Conservation (phyloP, 2,797 vertebrate species). For the Gallinago nigripennis region DNA sequence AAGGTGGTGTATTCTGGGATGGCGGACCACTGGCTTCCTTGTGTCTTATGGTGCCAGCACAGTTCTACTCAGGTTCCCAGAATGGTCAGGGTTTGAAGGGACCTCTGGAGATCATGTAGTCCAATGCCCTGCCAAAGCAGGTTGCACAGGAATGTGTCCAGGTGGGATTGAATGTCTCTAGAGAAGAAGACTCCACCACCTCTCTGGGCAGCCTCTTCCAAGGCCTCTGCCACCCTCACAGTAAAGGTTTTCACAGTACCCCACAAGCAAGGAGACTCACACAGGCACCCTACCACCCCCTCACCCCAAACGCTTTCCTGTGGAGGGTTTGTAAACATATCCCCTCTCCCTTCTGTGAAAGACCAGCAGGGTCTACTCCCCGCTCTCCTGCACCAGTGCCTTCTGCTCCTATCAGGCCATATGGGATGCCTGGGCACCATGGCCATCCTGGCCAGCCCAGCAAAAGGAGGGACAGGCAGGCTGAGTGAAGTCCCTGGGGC, state of each 20-base stretch:
- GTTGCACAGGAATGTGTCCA: not conserved
- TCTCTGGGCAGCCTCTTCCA: not conserved
- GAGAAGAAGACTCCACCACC: not conserved
- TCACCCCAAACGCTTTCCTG: not conserved
- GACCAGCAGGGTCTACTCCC: not conserved
- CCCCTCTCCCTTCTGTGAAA: not conserved
- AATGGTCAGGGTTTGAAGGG: not conserved
- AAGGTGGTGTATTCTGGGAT: not conserved
- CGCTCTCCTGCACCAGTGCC: not conserved
- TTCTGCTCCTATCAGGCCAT: not conserved
- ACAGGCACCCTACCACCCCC: not conserved
- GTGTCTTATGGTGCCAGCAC: accelerated
- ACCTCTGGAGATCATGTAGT: not conserved
- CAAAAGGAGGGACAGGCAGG: not conserved
- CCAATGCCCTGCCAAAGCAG: not conserved
- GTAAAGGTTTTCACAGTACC: not conserved
- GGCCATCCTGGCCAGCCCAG: not conserved
- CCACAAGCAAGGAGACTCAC: not conserved
- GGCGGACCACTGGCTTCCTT: not conserved
- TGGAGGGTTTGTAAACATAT: not conserved
- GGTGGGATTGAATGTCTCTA: not conserved
- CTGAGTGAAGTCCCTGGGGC: too few relatives aligned
- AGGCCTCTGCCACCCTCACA: not conserved
- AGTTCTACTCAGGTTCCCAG: not conserved
- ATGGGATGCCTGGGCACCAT: accelerated